Evolutionary conservation across 2,888 invertebrate species (phyloP), one percentile per base, ranked within the genome.

Genomic region (Helobdella robusta): DNA sequence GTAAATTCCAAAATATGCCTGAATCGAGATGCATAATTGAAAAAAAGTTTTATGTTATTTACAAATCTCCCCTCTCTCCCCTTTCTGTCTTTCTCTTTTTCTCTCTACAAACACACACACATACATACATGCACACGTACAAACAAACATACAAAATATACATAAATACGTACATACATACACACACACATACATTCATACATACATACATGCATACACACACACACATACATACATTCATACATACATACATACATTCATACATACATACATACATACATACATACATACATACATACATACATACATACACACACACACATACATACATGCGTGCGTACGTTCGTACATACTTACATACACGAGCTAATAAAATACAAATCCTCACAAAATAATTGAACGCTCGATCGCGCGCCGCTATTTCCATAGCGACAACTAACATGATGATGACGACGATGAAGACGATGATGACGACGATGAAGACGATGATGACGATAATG

Each of bases 61-160:
- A 40, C n/a, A 15, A 15, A 40, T 40, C n/a, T 40, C 44, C 11
- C n/a, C 44, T 40, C 44, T n/a, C 11, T 40, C 44, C 44, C 11
- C 44, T n/a, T n/a, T 40, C 44, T n/a, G 44, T 40, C n/a, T 40
- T 15, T 40, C n/a, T 40, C 44, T n/a, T 40, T n/a, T n/a, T n/a
- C 44, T n/a, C 11, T 40, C 44, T n/a, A 40, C 44, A 11, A 40
- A 40, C 44, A 40, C n/a, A 50, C 52, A 11, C 25, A 20, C 8
- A 50, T 50, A 20, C 52, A 50, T 50, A 20, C 52, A 50, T 50
- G 6, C 52, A 50, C 25, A 8, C 52, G 25, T 50, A 20, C 52
- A 50, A 20, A 8, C 52, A 56, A 30, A 28, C 56, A 56, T n/a
- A 1, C 4, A 1, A 40, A 15, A 40, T n/a, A 40, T 40, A 40